Base-by-base conservation (phyloP, 2,797 vertebrate genomes). In the Lophius americanus region DNA sequence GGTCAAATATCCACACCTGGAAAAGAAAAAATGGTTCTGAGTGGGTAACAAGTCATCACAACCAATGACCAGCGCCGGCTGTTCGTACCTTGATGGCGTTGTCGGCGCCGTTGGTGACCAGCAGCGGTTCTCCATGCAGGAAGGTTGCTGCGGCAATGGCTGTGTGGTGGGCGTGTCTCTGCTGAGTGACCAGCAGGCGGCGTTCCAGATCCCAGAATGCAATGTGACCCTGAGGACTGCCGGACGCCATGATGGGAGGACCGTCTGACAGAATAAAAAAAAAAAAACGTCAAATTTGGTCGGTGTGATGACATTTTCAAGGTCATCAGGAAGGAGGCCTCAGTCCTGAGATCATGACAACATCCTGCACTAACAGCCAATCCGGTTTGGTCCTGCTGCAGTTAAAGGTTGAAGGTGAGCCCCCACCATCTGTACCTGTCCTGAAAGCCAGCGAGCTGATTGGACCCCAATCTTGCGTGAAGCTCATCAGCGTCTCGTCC, bases 1-100 rank as follows among this genome's bases (percentile, higher is more conserved):
- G 94, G 87, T 99, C 98, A 89, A 99, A 98, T 85, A 98, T 96
- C 98, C 98, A 99, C 33, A 98, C 93, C 97, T 99, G 82, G 48
- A 74, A 46, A 50, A 47, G 1, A 54, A 14, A 6, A 6, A 14
- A 7, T 49, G 4, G 4, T 49, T 49, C 5, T 14, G 7, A 49
- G n/a, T 3, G 3, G n/a, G 3, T 23, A 23, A 23, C 23, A 23
- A 23, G 23, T 23, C 23, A 23, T 23, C 23, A 23, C 23, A 23
- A 23, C 23, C 23, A 23, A 23, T 23, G 23, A 23, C 23, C 23
- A 23, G 23, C 23, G 23, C 2, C 23, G 23, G 23, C 23, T 23
- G 23, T 23, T 23, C 23, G 23, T 9, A 83, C 85, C 71, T 94
- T 92, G 60, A 99, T 93, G 71, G 96, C 94, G 5, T 99, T 99